phyloP scores from a whole-genome alignment of 2,113 vertebrate genomes.

The Melanerpes formicivorus region DNA sequence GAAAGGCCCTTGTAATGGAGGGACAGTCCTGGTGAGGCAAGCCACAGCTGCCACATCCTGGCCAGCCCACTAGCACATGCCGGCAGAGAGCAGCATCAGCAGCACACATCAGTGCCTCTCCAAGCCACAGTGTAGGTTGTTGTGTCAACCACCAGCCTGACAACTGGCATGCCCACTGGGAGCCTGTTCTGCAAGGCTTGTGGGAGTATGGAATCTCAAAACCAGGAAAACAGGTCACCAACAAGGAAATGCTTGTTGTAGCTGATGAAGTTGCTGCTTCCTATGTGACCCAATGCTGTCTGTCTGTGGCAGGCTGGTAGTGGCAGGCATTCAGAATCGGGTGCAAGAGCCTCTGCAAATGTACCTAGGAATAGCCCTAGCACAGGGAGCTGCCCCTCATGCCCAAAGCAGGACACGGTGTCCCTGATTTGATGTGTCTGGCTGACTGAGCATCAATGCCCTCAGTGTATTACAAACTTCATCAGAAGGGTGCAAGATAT shows the following conservation, averaged over 20 bases:
- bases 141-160: neutral
- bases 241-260: neutral
- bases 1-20: neutral
- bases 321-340: accelerated
- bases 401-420: neutral
- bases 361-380: accelerated
- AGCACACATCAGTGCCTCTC: neutral
- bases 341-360: neutral
- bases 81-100: neutral
- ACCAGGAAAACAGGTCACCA: neutral
- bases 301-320: neutral
- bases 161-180: neutral
- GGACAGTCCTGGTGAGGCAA: neutral
- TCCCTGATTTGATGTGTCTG: neutral
- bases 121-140: accelerated
- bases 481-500: neutral
- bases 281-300: accelerated
- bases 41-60: accelerated
- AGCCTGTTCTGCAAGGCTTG: conserved; percentile 34
- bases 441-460: neutral
- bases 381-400: neutral
- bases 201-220: neutral
- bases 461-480: neutral
- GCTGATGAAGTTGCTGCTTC: neutral
- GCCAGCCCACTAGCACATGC: neutral